Percentiles rank a stretch among this genome's conserved stretches.
phyloP scores from a whole-genome alignment of 2,113 vertebrate species.

The Daubentonia madagascariensis region DNA sequence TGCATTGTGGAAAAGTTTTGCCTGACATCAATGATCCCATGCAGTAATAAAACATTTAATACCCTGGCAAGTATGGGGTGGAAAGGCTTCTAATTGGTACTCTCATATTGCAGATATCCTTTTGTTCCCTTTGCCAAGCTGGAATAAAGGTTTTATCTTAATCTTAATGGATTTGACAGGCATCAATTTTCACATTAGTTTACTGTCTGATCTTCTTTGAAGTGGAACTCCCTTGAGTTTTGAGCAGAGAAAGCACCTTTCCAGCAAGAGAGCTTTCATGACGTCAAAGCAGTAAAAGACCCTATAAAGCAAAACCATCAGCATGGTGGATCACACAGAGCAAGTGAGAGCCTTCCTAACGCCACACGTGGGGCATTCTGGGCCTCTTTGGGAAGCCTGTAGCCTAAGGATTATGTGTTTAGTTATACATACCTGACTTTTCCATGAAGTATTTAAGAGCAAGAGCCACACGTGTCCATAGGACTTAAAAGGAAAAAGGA shows the following conservation, averaged over 20 bases:
- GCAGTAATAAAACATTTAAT: not conserved
- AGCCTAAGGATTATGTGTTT: not conserved
- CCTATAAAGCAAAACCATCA: not conserved
- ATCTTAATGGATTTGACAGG: not conserved
- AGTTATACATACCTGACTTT: constrained; percentile 23
- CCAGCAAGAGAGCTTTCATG: not conserved
- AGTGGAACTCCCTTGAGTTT: not conserved
- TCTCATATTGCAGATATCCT: constrained; percentile 16
- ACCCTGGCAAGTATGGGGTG: not conserved
- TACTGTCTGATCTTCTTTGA: not conserved
- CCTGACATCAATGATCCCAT: not conserved
- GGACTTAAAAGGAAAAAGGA: not conserved
- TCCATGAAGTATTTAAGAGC: constrained; percentile 22
- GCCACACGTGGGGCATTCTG: not conserved
- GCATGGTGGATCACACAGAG: not conserved
- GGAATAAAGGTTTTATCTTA: not conserved
- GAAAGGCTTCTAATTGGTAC: not conserved
- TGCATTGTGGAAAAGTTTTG: not conserved
- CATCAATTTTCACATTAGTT: not conserved
- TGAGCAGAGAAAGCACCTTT: not conserved
- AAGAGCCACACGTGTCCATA: not conserved
- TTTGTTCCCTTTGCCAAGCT: not conserved
- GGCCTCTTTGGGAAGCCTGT: constrained; percentile 30
- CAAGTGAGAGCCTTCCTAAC: constrained; percentile 38
- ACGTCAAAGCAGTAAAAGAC: not conserved